Percentiles rank a stretch among this genome's conserved stretches.
phyloP scores from a whole-genome alignment of 2,113 vertebrate species.

The Telmatochromis brichardi region DNA sequence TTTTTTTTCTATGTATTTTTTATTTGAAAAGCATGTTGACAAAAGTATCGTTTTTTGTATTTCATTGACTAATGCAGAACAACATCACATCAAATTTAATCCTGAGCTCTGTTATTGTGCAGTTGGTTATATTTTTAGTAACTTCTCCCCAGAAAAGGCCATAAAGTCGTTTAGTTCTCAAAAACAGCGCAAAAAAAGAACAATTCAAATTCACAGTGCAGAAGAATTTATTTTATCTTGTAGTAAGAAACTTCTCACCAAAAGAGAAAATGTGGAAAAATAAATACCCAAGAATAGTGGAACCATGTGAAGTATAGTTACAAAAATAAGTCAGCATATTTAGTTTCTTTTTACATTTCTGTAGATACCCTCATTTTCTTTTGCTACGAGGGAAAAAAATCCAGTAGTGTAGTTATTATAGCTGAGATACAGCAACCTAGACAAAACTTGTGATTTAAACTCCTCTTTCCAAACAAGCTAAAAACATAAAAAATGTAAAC shows the following conservation, averaged over 20 bases:
- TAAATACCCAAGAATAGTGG: conserved; percentile 48
- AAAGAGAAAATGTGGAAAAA: conserved; percentile 31
- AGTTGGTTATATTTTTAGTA: background rate
- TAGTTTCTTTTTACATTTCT: conserved; percentile 9
- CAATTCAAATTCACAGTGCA: background rate
- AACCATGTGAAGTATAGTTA: conserved; percentile 11
- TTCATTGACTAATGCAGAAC: background rate
- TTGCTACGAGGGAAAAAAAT: background rate
- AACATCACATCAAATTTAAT: background rate
- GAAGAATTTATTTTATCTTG: conserved; percentile 40
- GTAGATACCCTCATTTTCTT: background rate
- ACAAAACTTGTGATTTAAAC: background rate
- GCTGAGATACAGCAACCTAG: background rate
- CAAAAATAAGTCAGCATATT: conserved; percentile 19
- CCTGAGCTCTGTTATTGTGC: background rate
- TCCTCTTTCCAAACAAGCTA: background rate
- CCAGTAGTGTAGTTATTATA: background rate
- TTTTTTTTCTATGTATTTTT: background rate
- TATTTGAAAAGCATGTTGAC: background rate
- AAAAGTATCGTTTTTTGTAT: background rate
- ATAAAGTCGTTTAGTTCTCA: background rate
- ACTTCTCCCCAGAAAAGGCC: background rate
- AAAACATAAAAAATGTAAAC: conserved; percentile 23
- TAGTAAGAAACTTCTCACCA: conserved; percentile 34
- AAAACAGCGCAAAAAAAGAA: background rate